Percentiles rank a stretch among this genome's conserved stretches.
These are phyloP conservation scores for Azorinus chamasolen DNA, from an alignment of 2,888 invertebrate species.

Conservation along the genomic window DNA sequence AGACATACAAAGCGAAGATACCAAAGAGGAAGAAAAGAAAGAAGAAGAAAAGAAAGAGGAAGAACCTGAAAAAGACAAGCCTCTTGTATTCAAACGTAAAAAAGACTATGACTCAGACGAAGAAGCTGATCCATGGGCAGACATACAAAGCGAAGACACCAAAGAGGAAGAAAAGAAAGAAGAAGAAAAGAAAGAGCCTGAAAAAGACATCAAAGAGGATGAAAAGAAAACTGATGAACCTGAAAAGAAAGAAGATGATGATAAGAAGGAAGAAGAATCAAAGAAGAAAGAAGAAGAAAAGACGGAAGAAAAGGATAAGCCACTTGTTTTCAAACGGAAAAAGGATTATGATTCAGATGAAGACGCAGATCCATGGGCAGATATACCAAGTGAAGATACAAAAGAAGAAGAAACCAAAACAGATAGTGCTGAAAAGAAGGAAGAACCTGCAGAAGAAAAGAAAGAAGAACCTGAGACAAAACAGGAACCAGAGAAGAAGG, in stretches of 20 bases:
- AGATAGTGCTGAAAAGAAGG: slow-evolving; percentile 30
- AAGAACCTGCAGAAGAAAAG: slow-evolving; percentile 14
- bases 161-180: slow-evolving; percentile 22
- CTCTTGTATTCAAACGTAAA: slow-evolving; percentile 40
- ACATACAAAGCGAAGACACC: slow-evolving; percentile 22
- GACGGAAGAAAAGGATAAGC: slow-evolving; percentile 36
- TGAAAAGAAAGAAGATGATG: slow-evolving; percentile 15
- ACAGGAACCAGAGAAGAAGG: slow-evolving; percentile 9
- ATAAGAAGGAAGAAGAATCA: slow-evolving; percentile 15
- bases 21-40: slow-evolving; percentile 19
- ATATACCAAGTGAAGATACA: slow-evolving; percentile 25
- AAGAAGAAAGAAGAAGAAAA: slow-evolving; percentile 23
- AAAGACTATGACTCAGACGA: slow-evolving; percentile 50
- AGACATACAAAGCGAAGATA: slow-evolving; percentile 25
- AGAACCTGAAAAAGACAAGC: slow-evolving; percentile 33
- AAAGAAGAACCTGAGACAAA: slow-evolving; percentile 25
- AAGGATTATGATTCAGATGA: slow-evolving; percentile 56
- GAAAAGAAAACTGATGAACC: slow-evolving; percentile 8
- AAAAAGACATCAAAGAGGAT: no score
- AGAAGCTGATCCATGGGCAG: slow-evolving; percentile 37
- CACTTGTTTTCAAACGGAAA: slow-evolving; percentile 39
- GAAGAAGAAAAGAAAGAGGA: slow-evolving; percentile 34
- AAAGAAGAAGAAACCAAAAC: slow-evolving; percentile 37
- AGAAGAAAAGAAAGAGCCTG: slow-evolving; percentile 9
- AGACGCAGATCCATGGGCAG: slow-evolving; percentile 41